Percentiles rank a stretch among this genome's conserved stretches.
These are phyloP conservation scores for Seira sanloemensis DNA, from an alignment of 2,888 invertebrate genomes.

Conservation along the genomic window DNA sequence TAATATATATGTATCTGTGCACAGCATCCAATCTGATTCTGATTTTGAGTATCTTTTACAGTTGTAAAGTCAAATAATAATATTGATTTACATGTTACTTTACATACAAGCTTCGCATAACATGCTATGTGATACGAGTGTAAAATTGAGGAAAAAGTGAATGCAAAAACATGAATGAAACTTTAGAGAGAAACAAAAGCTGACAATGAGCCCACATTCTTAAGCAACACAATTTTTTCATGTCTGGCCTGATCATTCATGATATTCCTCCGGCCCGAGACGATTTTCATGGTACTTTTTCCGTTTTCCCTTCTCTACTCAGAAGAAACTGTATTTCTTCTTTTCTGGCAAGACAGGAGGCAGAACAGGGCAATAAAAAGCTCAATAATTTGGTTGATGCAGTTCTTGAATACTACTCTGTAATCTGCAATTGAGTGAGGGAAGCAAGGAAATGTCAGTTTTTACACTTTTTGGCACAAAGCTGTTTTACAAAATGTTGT, in stretches of 20 bases:
- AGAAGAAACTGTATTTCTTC: neutral
- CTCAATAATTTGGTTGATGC: neutral
- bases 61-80: neutral
- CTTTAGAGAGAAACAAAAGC: neutral
- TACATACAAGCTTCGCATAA: neutral
- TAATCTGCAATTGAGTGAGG: neutral
- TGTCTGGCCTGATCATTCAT: slow-evolving; percentile 10
- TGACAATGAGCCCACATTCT: neutral
- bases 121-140: neutral
- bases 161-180: neutral
- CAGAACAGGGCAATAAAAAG: neutral
- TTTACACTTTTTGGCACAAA: neutral
- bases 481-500: neutral
- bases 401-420: neutral
- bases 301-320: neutral
- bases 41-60: neutral
- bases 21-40: neutral
- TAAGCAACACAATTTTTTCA: neutral
- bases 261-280: neutral
- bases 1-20: neutral
- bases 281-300: neutral
- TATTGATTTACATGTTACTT: neutral
- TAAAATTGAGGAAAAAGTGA: neutral
- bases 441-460: neutral
- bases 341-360: slow-evolving; percentile 4